phyloP scores from a whole-genome alignment of 2,797 vertebrate genomes.

The Zalophus californianus region DNA sequence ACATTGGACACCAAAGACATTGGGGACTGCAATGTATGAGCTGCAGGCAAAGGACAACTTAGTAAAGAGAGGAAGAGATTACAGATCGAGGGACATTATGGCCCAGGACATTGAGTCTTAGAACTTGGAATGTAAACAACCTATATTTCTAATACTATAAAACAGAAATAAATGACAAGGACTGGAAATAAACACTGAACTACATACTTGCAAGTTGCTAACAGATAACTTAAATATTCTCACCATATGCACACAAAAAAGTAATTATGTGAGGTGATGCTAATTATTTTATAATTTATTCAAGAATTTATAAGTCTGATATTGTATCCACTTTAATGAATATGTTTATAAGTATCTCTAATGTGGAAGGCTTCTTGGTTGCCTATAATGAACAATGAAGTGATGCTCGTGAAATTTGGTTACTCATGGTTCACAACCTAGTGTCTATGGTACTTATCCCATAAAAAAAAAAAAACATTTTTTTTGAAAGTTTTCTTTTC shows the following conservation, averaged over 20 bases:
- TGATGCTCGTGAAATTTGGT: not conserved
- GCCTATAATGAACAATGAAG: not conserved
- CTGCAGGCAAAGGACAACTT: not conserved
- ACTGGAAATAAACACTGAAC: not conserved
- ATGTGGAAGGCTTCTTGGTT: not conserved
- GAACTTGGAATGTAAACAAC: not conserved
- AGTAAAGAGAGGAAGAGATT: not conserved
- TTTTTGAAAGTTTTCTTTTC: not conserved
- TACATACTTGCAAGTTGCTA: not conserved
- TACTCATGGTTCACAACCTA: not conserved
- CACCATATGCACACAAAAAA: not conserved
- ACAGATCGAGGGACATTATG: not conserved
- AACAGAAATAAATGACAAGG: not conserved
- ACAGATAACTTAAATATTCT: not conserved
- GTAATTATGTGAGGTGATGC: not conserved
- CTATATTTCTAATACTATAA: not conserved
- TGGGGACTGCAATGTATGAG: not conserved
- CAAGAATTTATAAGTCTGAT: not conserved
- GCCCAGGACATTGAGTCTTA: not conserved
- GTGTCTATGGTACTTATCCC: not conserved
- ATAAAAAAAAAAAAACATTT: not conserved
- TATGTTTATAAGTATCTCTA: not conserved
- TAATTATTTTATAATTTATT: not conserved
- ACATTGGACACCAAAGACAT: not conserved
- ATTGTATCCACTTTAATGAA: not conserved